A percentile compares a stretch with the other conserved stretches of the same genome.
Conservation (phyloP, 2,888 invertebrate genomes). For the Pocota personata region DNA sequence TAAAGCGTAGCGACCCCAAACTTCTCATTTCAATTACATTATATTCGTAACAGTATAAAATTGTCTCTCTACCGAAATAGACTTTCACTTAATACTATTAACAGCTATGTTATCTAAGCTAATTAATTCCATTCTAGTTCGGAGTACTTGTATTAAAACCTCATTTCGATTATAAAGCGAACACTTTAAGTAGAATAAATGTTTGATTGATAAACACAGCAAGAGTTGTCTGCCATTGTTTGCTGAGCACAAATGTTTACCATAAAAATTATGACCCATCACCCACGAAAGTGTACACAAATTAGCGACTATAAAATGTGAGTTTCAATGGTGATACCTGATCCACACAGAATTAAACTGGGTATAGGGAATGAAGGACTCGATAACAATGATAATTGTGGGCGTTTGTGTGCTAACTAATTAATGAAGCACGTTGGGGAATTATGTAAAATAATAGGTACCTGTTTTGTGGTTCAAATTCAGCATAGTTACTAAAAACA, state of each 20-base stretch:
- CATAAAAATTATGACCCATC: slow-evolving; percentile 43
- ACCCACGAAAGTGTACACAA: slow-evolving; percentile 46
- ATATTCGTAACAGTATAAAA: too few species aligned
- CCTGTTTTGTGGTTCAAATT: neutral
- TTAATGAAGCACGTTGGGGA: neutral
- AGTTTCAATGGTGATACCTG: neutral
- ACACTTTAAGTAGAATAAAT: slow-evolving; percentile 5
- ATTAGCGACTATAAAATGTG: slow-evolving; percentile 60
- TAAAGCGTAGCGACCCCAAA: too few species aligned
- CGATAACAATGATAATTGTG: neutral
- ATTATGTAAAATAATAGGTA: neutral
- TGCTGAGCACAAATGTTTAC: slow-evolving; percentile 43
- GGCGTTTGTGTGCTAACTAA: neutral
- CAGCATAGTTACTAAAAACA: too few species aligned
- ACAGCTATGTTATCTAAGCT: neutral
- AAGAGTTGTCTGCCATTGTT: slow-evolving; percentile 24
- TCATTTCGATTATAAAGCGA: neutral
- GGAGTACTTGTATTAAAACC: neutral
- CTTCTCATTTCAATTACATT: too few species aligned
- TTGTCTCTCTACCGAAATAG: too few species aligned
- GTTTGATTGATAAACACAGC: slow-evolving; percentile 47
- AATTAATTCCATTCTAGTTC: neutral
- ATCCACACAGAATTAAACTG: neutral
- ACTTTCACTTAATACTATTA: neutral
- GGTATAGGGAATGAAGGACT: neutral